Evolutionary conservation across 2,113 vertebrate species (phyloP), one percentile per base, ranked within the genome.

Genomic region (Dasyurus viverrinus): DNA sequence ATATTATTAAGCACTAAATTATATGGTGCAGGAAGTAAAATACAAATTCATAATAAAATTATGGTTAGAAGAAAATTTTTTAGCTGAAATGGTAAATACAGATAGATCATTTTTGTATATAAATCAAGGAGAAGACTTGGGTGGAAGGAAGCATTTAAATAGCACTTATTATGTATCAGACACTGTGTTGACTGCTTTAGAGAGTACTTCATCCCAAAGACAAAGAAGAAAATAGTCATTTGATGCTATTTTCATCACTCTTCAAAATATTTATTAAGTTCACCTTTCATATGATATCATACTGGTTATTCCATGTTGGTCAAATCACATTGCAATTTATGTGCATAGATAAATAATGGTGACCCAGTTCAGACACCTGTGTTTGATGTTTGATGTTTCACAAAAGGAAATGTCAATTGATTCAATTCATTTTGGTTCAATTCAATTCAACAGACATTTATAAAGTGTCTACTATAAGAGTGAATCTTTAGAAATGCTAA

Each of bases 281-380:
- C 93, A 2, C 68, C n/a, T 92, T 94, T 89, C 54, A 89, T 93
- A 46, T 95, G 68, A 50, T 23, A 92, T 10, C 0, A 24, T 95
- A 25, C 53, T 94, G 89, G 26, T 84, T 92, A 57, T 84, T 96
- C 91, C 47, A 92, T 89, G 50, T 60, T 84, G 68, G 55, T 94
- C 47, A 95, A 96, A 95, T 92, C 94, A 92, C 2, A 91, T 68
- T 36, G 24, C 92, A 50, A 12, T 25, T 92, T 60, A 96, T 89
- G 42, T 54, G 19, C 90, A 57, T 89, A 90, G 84, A 94, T 93
- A 89, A 19, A 91, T 36, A 84, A 93, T 60, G 94, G 76, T 92
- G 57, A 93, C 53, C 76, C 91, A 96, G 95, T 97, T 95, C 89
- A 94, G 93, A 94, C 50, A 95, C 42, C 47, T 92, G 30, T 4